Conservation (phyloP, 64 coral and sea anemone genomes). For the Montipora capricornis region DNA sequence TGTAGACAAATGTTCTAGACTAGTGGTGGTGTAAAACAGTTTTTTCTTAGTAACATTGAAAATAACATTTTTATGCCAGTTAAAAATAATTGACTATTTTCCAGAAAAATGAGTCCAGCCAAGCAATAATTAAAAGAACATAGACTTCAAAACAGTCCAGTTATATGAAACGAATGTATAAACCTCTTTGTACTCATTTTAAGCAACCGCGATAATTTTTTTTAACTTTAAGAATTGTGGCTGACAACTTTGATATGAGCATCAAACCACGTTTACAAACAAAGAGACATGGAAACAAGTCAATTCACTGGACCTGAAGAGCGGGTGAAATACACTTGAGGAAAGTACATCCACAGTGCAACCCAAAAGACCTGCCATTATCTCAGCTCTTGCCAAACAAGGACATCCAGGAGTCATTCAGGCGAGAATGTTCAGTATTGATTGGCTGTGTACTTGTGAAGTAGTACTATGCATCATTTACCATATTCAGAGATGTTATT, state of each 20-base stretch:
- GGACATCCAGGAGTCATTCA: slow-evolving; percentile 48
- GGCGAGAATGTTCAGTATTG: slow-evolving; percentile 56
- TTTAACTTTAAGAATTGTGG: slow-evolving; percentile 37
- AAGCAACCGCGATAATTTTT: too few species aligned
- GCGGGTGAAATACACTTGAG: slow-evolving; percentile 4
- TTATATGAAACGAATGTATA: too few species aligned
- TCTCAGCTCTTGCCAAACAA: slow-evolving; percentile 41
- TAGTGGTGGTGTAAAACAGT: too few species aligned
- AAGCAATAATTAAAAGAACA: too few species aligned
- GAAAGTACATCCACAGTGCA: slow-evolving; percentile 45
- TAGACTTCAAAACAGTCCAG: too few species aligned
- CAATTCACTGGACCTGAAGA: slow-evolving; percentile 56
- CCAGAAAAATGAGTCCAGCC: too few species aligned
- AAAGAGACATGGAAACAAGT: slow-evolving; percentile 40
- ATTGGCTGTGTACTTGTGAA: slow-evolving; percentile 51
- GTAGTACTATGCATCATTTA: slow-evolving; percentile 28
- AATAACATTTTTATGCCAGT: too few species aligned
- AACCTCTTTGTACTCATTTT: too few species aligned
- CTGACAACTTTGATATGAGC: slow-evolving; percentile 59
- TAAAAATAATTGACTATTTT: too few species aligned
- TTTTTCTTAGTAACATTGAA: too few species aligned
- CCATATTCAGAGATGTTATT: slow-evolving; percentile 53
- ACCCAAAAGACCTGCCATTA: slow-evolving; percentile 48
- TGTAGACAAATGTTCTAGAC: too few species aligned
- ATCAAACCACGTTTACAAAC: slow-evolving; percentile 42